A percentile compares a stretch with the other conserved stretches of the same genome.
phyloP scores from a whole-genome alignment of 2,888 invertebrate species.

The Dasysyrphus albostriatus region DNA sequence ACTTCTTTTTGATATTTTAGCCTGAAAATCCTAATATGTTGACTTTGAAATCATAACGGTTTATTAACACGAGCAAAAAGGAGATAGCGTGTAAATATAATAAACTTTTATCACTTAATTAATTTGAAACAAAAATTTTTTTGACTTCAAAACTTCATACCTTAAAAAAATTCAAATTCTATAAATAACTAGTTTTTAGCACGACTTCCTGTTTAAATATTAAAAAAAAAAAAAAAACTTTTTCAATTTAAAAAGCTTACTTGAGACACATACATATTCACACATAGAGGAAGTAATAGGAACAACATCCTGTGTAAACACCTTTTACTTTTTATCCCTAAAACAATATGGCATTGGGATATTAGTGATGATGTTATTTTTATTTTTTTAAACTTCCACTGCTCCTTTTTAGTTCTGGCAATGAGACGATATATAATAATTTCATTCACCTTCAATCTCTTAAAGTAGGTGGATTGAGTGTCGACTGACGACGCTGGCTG shows the following conservation, averaged over 20 bases:
- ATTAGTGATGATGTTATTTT: conserved; percentile 32
- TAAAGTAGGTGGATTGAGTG: conserved; percentile 37
- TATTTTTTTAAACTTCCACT: conserved; percentile 42
- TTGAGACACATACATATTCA: background rate
- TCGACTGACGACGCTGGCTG: background rate
- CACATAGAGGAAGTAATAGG: no score
- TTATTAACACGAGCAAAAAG: conserved; percentile 2
- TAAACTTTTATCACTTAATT: conserved; percentile 19
- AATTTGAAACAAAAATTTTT: conserved; percentile 1
- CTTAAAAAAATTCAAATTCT: background rate
- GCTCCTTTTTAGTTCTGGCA: conserved; percentile 29
- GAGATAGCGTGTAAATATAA: conserved; percentile 20
- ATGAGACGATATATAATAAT: conserved; percentile 28
- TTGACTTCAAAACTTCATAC: no score
- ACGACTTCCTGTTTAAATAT: conserved; percentile 5
- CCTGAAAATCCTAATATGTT: background rate
- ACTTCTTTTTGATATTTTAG: background rate
- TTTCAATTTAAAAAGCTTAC: conserved; percentile 9
- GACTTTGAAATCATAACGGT: conserved; percentile 20
- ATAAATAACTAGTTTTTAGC: conserved; percentile 14
- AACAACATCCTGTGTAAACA: background rate
- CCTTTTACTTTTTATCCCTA: conserved; percentile 26
- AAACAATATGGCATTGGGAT: conserved; percentile 27
- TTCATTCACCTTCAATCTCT: conserved; percentile 50
- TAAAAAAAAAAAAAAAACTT: background rate